Percentiles rank a stretch among this genome's conserved stretches.
Evolutionary conservation across 2,888 invertebrate species (phyloP).

Genomic region (Athalia cordata): DNA sequence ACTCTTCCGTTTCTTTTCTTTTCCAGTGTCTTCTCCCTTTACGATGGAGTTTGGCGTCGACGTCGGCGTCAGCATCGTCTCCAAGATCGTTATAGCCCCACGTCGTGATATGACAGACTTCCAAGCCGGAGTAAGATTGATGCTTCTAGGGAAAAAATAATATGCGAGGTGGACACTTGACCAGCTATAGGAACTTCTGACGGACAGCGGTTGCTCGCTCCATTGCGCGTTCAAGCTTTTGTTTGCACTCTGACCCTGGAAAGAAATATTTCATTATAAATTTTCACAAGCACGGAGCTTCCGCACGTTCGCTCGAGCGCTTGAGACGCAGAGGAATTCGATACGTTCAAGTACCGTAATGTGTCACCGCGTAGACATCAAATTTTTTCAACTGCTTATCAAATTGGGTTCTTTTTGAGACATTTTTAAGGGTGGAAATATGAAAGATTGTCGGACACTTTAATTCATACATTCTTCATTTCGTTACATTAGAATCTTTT

Average conservation of each 20-base stretch:
- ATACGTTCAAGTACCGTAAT: not conserved
- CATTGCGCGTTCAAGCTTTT: slow-evolving; percentile 31
- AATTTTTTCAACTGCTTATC: not conserved
- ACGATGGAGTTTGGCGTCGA: not conserved
- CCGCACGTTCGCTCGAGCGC: not conserved
- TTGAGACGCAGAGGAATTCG: slow-evolving; percentile 8
- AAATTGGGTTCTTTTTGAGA: too few relatives aligned
- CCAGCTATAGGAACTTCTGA: slow-evolving; percentile 18
- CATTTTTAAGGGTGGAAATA: too few relatives aligned
- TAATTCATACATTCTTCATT: too few relatives aligned
- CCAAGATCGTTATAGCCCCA: slow-evolving; percentile 37
- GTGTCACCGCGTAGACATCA: not conserved
- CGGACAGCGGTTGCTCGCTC: slow-evolving; percentile 39
- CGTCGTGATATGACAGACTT: slow-evolving; percentile 47
- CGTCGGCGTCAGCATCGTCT: slow-evolving; percentile 26
- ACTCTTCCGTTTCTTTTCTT: slow-evolving; percentile 10
- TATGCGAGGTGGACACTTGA: slow-evolving; percentile 43
- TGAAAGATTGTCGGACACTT: too few relatives aligned
- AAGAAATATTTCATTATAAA: slow-evolving; percentile 34
- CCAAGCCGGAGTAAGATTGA: slow-evolving; percentile 46
- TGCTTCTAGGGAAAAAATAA: slow-evolving; percentile 38
- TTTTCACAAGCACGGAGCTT: slow-evolving; percentile 11
- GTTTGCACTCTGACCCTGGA: slow-evolving; percentile 27
- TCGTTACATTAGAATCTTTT: too few relatives aligned
- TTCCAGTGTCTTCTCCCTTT: not conserved